Percentiles rank a stretch among this genome's conserved stretches.
These are phyloP conservation scores for Nasonovia ribisnigri DNA, from an alignment of 2,888 invertebrate species.

Conservation along the genomic window DNA sequence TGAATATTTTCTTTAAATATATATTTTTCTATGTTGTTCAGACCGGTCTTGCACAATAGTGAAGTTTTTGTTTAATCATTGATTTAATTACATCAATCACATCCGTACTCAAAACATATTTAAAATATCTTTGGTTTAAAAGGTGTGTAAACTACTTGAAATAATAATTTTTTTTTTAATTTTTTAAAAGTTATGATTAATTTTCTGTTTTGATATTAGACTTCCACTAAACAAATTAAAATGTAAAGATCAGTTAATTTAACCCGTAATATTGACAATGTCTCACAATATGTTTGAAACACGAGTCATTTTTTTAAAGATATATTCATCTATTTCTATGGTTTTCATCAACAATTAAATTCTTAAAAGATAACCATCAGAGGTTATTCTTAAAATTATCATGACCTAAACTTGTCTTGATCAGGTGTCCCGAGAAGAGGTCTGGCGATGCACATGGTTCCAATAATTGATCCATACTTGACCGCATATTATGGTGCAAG, in stretches of 20 bases:
- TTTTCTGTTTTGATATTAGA: not conserved
- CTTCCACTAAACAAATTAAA: not conserved
- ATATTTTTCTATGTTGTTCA: not conserved
- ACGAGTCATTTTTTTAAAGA: not conserved
- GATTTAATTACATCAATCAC: not conserved
- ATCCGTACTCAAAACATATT: not conserved
- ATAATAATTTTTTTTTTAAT: not conserved
- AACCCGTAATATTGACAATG: not conserved
- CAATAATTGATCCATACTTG: slow-evolving; percentile 65
- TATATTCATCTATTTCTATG: not conserved
- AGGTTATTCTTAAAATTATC: slow-evolving; percentile 40
- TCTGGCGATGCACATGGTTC: slow-evolving; percentile 61
- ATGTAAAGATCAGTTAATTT: not conserved
- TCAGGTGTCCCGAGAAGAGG: slow-evolving; percentile 63
- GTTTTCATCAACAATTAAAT: slow-evolving; percentile 6
- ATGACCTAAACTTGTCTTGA: slow-evolving; percentile 63
- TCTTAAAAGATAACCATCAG: not conserved
- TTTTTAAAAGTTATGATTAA: not conserved
- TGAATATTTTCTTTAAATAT: not conserved
- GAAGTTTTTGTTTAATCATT: not conserved
- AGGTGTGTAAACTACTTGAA: not conserved
- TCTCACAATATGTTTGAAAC: not conserved
- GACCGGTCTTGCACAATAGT: not conserved
- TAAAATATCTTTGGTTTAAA: no score
- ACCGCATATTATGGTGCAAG: slow-evolving; percentile 65